phyloP scores from a whole-genome alignment of 2,888 invertebrate species.

The Atrina japonica region DNA sequence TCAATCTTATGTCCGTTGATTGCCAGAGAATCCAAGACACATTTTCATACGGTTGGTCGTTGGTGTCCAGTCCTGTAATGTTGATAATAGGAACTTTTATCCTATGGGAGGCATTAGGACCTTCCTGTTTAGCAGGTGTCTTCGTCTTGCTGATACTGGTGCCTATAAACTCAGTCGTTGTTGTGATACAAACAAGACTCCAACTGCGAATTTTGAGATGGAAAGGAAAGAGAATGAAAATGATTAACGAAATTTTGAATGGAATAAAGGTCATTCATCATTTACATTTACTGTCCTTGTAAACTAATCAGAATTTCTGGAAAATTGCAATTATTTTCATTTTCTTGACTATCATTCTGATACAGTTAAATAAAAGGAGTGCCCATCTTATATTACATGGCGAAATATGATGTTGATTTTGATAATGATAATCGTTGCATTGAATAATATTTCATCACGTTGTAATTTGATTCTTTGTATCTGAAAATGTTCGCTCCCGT shows the following conservation, averaged over 20 bases:
- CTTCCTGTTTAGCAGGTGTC: slow-evolving; percentile 94
- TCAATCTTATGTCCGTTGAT: slow-evolving; percentile 70
- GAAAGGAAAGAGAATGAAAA: slow-evolving; percentile 76
- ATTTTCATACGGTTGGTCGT: slow-evolving; percentile 71
- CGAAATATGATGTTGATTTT: too few relatives aligned
- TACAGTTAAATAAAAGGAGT: too few relatives aligned
- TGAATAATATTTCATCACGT: too few relatives aligned
- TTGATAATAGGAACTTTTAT: slow-evolving; percentile 76
- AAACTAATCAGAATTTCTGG: too few relatives aligned
- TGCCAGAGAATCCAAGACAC: slow-evolving; percentile 78
- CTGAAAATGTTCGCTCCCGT: too few relatives aligned
- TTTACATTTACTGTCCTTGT: too few relatives aligned
- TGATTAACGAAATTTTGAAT: slow-evolving; percentile 77
- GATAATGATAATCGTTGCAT: too few relatives aligned
- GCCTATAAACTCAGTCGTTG: slow-evolving; percentile 70
- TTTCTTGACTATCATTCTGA: too few relatives aligned
- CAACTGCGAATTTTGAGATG: slow-evolving; percentile 66
- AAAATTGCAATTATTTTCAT: too few relatives aligned
- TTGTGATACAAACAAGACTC: slow-evolving; percentile 53
- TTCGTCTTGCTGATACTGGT: slow-evolving; percentile 95
- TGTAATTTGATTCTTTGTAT: too few relatives aligned
- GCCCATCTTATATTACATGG: too few relatives aligned
- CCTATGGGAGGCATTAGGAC: slow-evolving; percentile 81
- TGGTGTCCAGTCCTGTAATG: slow-evolving; percentile 74
- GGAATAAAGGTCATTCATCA: slow-evolving; percentile 81